Base-by-base conservation (phyloP, 2,888 invertebrate genomes). In the Eristalis pertinax region DNA sequence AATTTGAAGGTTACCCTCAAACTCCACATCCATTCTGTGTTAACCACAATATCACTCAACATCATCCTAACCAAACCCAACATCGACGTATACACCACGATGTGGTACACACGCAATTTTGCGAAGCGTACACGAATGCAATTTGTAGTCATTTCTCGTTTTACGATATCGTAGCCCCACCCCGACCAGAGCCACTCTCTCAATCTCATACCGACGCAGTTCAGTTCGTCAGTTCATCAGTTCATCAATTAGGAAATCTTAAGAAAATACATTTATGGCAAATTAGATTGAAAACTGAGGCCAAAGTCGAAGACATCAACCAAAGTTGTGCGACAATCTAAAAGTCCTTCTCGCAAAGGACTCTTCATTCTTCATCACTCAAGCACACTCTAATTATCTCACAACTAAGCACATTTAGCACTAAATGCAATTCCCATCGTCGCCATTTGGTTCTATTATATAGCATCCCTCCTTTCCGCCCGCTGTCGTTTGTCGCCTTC, bases 341-440 rank as follows among this genome's bases (percentile, higher is more conserved):
- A 69, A 41, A 8, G 38, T 26, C 63, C 26, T 41, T 13, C 35
- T 13, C 64, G 11, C 2, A 43, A 15, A 50, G 22, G 5, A 15
- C 56, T 64, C 74, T 73, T 60, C 78, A 56, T 60, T n/a, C 5
- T 26, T n/a, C 56, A 35, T 67, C 60, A 4, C 62, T 56, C 72
- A 62, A 82, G 86, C 60, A 65, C 70, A 82, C 78, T 62, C 78
- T 81, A 78, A 86, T 86, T 82, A 86, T 82, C 78, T 86, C 70
- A 78, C 78, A 65, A 86, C 64, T 78, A 78, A 78, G 77, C 50
- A 83, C 74, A 86, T 86, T 83, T 65, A 86, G 65, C 35, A 78
- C 74, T 70, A 72, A 82, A 86, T 83, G 86, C 86, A 86, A 67
- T 86, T 86, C 63, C 56, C 84, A 81, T 81, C 76, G 22, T 77